Evolutionary conservation across 2,113 vertebrate genomes (phyloP).

Genomic region (Panurus biarmicus): DNA sequence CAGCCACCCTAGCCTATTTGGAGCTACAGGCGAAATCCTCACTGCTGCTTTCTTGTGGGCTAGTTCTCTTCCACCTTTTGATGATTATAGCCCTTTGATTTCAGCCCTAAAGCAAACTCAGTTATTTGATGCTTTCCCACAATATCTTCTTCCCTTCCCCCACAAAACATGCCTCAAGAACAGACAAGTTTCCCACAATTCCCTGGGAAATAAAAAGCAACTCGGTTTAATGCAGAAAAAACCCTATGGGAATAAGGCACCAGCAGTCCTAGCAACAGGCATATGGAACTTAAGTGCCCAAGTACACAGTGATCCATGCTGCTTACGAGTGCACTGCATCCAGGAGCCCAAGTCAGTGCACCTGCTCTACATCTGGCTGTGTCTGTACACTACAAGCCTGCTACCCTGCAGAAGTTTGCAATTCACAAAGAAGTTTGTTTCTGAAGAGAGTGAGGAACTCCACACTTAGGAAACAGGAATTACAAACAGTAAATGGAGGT

Average conservation of each 20-base stretch:
- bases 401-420: background rate
- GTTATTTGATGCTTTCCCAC: conserved; percentile 23
- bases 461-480: background rate
- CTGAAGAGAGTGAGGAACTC: background rate
- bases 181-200: background rate
- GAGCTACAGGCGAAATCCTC: background rate
- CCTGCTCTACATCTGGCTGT: background rate
- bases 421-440: background rate
- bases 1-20: background rate
- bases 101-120: conserved; percentile 28
- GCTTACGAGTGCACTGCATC: fast-evolving
- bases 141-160: background rate
- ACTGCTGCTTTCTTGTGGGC: background rate
- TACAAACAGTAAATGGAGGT: background rate
- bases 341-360: background rate
- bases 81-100: conserved; percentile 1
- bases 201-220: background rate
- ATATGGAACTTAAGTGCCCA: background rate
- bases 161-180: background rate
- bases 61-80: conserved; percentile 9
- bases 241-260: background rate
- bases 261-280: background rate
- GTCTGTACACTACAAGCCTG: background rate
- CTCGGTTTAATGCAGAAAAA: background rate
- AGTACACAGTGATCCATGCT: background rate